Evolutionary conservation across 2,888 invertebrate genomes (phyloP).

Genomic region (Cyclophora punctaria): DNA sequence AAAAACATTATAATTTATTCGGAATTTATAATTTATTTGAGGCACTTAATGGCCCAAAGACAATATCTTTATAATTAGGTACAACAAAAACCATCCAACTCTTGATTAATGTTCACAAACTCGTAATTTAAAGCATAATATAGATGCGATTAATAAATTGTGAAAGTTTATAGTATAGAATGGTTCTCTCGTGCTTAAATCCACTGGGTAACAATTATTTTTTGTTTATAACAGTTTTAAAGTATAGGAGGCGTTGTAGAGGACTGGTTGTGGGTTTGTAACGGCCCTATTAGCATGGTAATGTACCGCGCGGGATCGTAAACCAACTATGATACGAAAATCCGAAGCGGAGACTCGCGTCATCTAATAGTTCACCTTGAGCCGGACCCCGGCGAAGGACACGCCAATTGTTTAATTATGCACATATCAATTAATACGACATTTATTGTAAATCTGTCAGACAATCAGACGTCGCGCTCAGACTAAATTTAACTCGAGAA

Average conservation of each 20-base stretch:
- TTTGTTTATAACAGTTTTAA: constrained; percentile 12
- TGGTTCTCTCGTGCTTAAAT: too few species aligned
- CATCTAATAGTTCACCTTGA: constrained; percentile 12
- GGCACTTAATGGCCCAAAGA: too few species aligned
- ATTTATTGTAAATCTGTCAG: background rate
- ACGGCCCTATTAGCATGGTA: constrained; percentile 60
- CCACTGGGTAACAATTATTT: constrained; percentile 1
- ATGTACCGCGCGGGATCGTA: constrained; percentile 41
- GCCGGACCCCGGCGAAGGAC: constrained; percentile 25
- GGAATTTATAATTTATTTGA: too few species aligned
- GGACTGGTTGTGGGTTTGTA: constrained; percentile 38
- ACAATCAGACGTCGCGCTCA: background rate
- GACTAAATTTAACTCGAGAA: background rate
- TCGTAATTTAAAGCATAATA: too few species aligned
- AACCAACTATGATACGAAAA: constrained; percentile 32
- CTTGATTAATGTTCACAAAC: too few species aligned
- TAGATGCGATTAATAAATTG: too few species aligned
- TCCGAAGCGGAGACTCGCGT: constrained; percentile 7
- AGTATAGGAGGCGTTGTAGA: constrained; percentile 21
- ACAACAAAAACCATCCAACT: too few species aligned
- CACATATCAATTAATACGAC: constrained; percentile 18
- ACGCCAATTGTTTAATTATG: constrained; percentile 17
- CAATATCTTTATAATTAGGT: too few species aligned
- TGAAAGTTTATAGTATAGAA: too few species aligned
- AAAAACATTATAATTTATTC: too few species aligned